Percentiles rank a stretch among this genome's conserved stretches.
phyloP scores from a whole-genome alignment of 2,113 vertebrate species.

The Jaculus jaculus region DNA sequence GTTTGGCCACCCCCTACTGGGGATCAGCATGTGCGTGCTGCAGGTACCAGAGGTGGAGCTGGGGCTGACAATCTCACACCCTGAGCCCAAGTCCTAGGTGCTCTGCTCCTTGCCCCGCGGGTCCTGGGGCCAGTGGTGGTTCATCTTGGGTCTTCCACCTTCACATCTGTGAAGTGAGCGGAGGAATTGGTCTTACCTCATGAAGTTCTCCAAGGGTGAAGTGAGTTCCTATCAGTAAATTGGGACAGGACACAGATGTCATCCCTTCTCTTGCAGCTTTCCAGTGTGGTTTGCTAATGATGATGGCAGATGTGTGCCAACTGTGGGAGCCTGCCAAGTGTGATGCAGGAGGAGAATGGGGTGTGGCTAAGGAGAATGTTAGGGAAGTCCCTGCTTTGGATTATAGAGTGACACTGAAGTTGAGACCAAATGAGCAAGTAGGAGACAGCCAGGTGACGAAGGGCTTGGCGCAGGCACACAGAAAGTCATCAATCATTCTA shows the following conservation, averaged over 20 bases:
- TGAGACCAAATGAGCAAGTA: not conserved
- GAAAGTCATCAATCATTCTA: too few species aligned
- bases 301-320: too few species aligned
- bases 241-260: not conserved
- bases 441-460: not conserved
- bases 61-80: not conserved
- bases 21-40: fast-evolving
- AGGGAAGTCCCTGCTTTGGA: not conserved
- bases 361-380: not conserved
- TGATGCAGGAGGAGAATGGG: too few species aligned
- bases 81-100: too few species aligned
- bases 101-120: not conserved
- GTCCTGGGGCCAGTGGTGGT: not conserved
- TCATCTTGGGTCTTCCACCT: not conserved
- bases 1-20: not conserved
- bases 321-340: not conserved
- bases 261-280: not conserved
- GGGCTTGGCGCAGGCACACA: not conserved
- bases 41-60: not conserved
- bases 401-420: not conserved
- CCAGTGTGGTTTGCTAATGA: not conserved
- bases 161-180: not conserved
- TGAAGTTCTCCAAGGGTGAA: not conserved
- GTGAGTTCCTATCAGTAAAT: too few species aligned
- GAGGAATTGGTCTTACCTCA: not conserved